These are phyloP conservation scores for Synanthedon myopaeformis DNA, from an alignment of 2,888 invertebrate genomes.

Conservation along the genomic window DNA sequence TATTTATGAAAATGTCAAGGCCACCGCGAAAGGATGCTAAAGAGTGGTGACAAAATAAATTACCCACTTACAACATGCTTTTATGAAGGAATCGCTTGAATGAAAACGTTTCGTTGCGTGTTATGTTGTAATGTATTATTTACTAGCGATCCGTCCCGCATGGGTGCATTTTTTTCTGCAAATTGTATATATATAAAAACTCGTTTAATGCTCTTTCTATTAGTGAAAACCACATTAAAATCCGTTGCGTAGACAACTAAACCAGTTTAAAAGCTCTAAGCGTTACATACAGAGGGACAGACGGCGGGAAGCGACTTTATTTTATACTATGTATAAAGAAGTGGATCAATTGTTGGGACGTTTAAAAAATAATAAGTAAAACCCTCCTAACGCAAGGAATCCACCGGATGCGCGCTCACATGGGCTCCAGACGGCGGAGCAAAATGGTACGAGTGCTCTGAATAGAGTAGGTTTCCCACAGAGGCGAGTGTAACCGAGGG, in stretches of 20 bases:
- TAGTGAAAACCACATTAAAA: too few relatives aligned
- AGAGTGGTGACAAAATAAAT: background rate
- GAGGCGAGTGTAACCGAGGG: slow-evolving; percentile 38
- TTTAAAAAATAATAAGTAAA: slow-evolving; percentile 8
- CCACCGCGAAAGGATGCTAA: background rate
- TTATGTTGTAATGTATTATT: background rate
- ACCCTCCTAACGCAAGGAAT: slow-evolving; percentile 33
- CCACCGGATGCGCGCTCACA: slow-evolving; percentile 51
- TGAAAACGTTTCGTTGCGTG: background rate
- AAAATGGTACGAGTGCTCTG: slow-evolving; percentile 46
- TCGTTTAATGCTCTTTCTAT: too few relatives aligned
- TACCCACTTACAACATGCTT: background rate
- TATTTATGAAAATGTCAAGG: slow-evolving; percentile 3
- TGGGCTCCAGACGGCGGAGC: slow-evolving; percentile 55
- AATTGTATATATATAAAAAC: too few relatives aligned
- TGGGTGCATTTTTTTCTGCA: too few relatives aligned
- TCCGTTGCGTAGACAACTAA: too few relatives aligned
- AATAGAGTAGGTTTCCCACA: slow-evolving; percentile 49
- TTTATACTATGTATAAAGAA: too few relatives aligned
- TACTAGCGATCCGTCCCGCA: too few relatives aligned
- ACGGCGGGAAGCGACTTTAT: too few relatives aligned
- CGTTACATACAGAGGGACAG: too few relatives aligned
- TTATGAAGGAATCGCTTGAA: background rate
- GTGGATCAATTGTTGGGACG: background rate
- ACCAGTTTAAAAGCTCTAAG: too few relatives aligned